phyloP scores from a whole-genome alignment of 2,888 invertebrate genomes.

The Metallyticus violacea region DNA sequence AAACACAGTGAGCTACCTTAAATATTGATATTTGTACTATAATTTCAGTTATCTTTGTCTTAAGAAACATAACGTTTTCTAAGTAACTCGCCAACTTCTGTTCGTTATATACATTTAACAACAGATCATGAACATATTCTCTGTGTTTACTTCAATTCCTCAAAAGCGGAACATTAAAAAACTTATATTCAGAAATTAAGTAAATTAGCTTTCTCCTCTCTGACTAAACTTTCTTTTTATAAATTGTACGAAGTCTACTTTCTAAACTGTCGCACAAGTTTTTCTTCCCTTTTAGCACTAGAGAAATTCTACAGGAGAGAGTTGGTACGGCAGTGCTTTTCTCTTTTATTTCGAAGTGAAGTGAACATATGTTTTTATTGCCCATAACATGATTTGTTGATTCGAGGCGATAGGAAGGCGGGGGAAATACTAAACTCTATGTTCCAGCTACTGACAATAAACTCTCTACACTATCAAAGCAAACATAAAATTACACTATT shows the following conservation, averaged over 20 bases:
- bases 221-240: not conserved
- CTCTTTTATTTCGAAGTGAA: not conserved
- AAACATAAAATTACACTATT: not conserved
- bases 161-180: too few species aligned
- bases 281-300: not conserved
- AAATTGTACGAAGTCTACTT: not conserved
- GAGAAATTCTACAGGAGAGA: not conserved
- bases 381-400: not conserved
- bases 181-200: too few species aligned
- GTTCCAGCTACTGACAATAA: not conserved
- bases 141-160: too few species aligned
- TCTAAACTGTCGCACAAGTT: not conserved
- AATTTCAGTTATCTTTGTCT: too few species aligned
- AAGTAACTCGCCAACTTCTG: too few species aligned
- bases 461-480: not conserved
- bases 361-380: not conserved
- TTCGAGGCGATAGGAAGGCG: not conserved
- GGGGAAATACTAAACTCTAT: too few species aligned
- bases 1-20: too few species aligned
- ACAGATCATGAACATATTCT: too few species aligned
- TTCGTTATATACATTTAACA: too few species aligned
- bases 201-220: not conserved
- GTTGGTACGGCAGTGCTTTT: not conserved
- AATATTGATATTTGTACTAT: too few species aligned
- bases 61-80: too few species aligned